Conservation (phyloP, 1,140 invertebrate species). For the Heliconius hewitsoni region DNA sequence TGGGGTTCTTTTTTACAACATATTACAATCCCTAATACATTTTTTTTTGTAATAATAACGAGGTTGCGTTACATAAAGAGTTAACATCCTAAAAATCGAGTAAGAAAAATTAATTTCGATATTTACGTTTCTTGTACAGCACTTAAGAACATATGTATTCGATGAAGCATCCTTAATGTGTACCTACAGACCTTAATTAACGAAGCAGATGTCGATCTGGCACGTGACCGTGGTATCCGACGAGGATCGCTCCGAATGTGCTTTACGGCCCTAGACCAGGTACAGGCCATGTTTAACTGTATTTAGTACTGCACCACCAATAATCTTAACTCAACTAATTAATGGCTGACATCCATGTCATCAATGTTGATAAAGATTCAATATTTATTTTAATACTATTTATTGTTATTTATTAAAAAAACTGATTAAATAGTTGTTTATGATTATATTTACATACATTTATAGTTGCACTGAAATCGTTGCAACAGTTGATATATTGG, state of each 20-base stretch:
- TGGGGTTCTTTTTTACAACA: not conserved
- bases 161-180: slow-evolving; percentile 42
- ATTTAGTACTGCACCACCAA: slow-evolving; percentile 18
- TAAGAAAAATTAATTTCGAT: slow-evolving; percentile 17
- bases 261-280: slow-evolving; percentile 26
- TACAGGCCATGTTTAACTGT: slow-evolving; percentile 19
- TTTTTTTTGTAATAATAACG: not conserved
- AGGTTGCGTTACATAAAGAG: not conserved
- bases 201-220: slow-evolving; percentile 47
- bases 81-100: not conserved
- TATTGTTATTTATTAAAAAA: not conserved
- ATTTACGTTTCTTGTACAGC: slow-evolving; percentile 24
- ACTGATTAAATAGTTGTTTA: not conserved
- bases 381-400: not conserved
- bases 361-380: not conserved
- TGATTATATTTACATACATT: slow-evolving; percentile 26
- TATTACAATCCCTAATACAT: not conserved
- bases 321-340: slow-evolving; percentile 15
- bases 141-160: slow-evolving; percentile 37
- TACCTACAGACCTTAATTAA: slow-evolving; percentile 52
- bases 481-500: slow-evolving; percentile 16
- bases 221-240: slow-evolving; percentile 47
- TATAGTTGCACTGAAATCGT: slow-evolving; percentile 23
- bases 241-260: slow-evolving; percentile 29
- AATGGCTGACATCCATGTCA: not conserved